phyloP scores from a whole-genome alignment of 2,113 vertebrate species.

The Pycnonotus jocosus region DNA sequence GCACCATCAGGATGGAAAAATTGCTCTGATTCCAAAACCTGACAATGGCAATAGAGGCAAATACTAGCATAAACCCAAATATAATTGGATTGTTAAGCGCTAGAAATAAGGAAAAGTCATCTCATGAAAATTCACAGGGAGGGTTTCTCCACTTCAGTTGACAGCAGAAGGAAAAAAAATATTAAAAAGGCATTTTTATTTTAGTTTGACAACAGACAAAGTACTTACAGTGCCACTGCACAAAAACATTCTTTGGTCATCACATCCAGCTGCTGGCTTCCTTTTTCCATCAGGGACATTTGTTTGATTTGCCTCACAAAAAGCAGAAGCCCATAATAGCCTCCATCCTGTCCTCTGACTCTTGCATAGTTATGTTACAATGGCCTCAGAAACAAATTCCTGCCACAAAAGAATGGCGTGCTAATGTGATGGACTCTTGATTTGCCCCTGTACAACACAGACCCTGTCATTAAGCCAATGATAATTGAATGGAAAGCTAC shows the following conservation, averaged over 20 bases:
- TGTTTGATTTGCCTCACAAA: conserved; percentile 39
- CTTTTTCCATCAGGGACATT: not conserved
- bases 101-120: not conserved
- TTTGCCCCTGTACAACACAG: not conserved
- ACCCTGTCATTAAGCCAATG: not conserved
- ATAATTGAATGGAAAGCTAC: not conserved
- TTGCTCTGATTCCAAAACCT: conserved; percentile 5
- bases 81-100: conserved; percentile 37
- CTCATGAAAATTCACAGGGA: not conserved
- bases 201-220: not conserved
- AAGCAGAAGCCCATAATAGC: conserved; percentile 19
- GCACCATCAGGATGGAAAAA: conserved; percentile 19
- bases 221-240: not conserved
- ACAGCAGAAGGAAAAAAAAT: not conserved
- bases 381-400: conserved; percentile 1
- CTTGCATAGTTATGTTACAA: conserved; percentile 22
- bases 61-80: conserved; percentile 17
- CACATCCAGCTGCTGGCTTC: not conserved
- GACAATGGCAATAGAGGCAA: conserved; percentile 13
- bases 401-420: not conserved
- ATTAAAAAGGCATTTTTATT: not conserved
- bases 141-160: not conserved
- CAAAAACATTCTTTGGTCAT: conserved; percentile 21
- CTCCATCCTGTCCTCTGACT: conserved; percentile 34
- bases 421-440: not conserved